These are phyloP conservation scores for Metopolophium dirhodum DNA, from an alignment of 1,140 invertebrate species.

Conservation along the genomic window DNA sequence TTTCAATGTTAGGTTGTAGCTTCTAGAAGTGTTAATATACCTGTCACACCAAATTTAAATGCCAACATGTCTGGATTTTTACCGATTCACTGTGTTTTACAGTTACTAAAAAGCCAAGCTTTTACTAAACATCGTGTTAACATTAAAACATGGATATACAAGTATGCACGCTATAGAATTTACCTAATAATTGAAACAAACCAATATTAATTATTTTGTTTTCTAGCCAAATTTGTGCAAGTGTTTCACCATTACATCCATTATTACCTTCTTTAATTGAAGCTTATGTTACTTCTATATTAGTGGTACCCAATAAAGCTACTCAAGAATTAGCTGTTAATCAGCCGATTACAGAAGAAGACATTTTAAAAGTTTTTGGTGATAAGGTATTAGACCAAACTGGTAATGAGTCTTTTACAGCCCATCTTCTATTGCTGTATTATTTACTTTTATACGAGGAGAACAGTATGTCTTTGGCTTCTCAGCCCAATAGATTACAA, in stretches of 20 bases:
- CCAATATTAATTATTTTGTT: conserved; percentile 33
- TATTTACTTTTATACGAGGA: conserved; percentile 95
- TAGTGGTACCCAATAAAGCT: conserved; percentile 76
- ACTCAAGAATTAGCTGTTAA: conserved; percentile 70
- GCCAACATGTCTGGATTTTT: conserved; percentile 90
- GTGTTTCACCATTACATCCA: conserved; percentile 87
- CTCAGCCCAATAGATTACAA: conserved; percentile 72
- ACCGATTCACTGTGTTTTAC: conserved; percentile 97
- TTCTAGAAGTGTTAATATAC: conserved; percentile 92
- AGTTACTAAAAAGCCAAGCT: conserved; percentile 90
- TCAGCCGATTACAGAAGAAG: conserved; percentile 88
- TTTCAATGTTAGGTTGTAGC: conserved; percentile 79
- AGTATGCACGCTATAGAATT: conserved; percentile 55
- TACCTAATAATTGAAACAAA: background rate
- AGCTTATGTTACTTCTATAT: conserved; percentile 92
- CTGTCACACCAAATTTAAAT: conserved; percentile 88
- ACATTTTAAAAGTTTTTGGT: conserved; percentile 86
- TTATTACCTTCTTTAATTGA: conserved; percentile 92
- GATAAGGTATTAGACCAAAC: conserved; percentile 67
- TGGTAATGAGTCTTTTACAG: conserved; percentile 75
- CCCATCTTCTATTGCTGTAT: conserved; percentile 89
- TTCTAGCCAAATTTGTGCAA: conserved; percentile 83
- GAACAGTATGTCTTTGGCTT: conserved; percentile 69
- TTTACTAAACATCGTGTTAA: conserved; percentile 89
- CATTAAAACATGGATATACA: conserved; percentile 62